These are phyloP conservation scores for Proterorhinus semilunaris DNA, from an alignment of 2,113 vertebrate species.

Conservation along the genomic window DNA sequence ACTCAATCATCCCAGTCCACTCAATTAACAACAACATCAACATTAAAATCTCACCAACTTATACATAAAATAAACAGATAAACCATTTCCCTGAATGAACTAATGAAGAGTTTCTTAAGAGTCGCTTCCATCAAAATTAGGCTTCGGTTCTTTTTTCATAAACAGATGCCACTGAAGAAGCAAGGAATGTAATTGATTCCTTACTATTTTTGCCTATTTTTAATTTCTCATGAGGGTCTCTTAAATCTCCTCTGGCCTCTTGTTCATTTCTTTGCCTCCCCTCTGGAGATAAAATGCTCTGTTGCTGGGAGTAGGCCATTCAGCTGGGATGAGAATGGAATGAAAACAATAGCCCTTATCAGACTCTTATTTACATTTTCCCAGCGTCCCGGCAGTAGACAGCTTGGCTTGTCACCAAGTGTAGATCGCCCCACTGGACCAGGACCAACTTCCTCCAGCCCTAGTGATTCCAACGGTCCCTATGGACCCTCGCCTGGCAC, in stretches of 20 bases:
- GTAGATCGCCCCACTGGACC: conserved; percentile 69
- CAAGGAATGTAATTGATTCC: conserved; percentile 62
- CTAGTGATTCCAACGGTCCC: conserved; percentile 67
- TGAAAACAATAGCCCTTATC: conserved; percentile 90
- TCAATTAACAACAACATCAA: too few species aligned
- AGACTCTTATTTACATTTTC: conserved; percentile 84
- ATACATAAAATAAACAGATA: too few species aligned
- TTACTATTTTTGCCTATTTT: conserved; percentile 74
- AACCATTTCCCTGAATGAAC: neutral
- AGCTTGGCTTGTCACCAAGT: conserved; percentile 70
- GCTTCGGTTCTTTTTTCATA: conserved; percentile 41
- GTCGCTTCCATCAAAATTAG: conserved; percentile 19
- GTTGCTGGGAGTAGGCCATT: conserved; percentile 78
- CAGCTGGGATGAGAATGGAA: conserved; percentile 84
- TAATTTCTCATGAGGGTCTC: conserved; percentile 67
- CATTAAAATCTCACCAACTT: too few species aligned
- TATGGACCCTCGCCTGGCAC: conserved; percentile 70
- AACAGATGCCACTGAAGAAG: conserved; percentile 60
- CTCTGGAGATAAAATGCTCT: conserved; percentile 73
- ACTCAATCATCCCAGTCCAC: too few species aligned
- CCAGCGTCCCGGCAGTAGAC: conserved; percentile 76
- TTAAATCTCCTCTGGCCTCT: conserved; percentile 62
- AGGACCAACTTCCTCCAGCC: conserved; percentile 72
- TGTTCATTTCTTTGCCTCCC: conserved; percentile 60
- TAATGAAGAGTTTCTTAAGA: neutral